Percentiles rank a stretch among this genome's conserved stretches.
phyloP scores from a whole-genome alignment of 2,113 vertebrate species.

The Lepus timidus region DNA sequence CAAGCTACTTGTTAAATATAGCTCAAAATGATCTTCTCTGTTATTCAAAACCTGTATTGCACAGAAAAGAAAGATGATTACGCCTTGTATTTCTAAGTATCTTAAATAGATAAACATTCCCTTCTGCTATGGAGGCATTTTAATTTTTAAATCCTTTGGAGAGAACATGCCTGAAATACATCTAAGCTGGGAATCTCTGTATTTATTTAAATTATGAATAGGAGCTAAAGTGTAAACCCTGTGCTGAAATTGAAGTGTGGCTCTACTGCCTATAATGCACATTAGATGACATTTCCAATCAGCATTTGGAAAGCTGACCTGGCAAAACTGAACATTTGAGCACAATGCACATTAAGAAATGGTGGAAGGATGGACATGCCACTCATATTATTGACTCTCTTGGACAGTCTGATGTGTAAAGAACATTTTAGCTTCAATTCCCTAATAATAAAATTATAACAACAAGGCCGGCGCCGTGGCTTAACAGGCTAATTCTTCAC shows the following conservation, averaged over 20 bases:
- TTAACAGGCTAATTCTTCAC: too few species aligned
- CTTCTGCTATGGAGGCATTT: constrained; percentile 83
- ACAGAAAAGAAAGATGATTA: constrained; percentile 86
- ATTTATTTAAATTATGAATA: constrained; percentile 85
- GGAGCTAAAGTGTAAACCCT: constrained; percentile 72
- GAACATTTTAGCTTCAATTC: constrained; percentile 45
- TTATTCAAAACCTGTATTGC: constrained; percentile 87
- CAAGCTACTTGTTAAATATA: constrained; percentile 93
- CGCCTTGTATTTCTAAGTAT: constrained; percentile 84
- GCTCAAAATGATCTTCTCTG: constrained; percentile 87
- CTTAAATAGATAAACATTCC: constrained; percentile 88
- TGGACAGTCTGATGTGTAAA: constrained; percentile 47
- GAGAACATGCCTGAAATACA: constrained; percentile 80
- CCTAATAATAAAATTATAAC: background rate
- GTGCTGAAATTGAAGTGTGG: constrained; percentile 76
- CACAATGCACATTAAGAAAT: constrained; percentile 56
- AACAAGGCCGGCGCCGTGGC: background rate
- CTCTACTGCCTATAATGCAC: constrained; percentile 64
- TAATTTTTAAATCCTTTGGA: constrained; percentile 87
- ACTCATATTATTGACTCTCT: constrained; percentile 61
- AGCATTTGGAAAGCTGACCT: constrained; percentile 76
- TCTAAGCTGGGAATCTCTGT: constrained; percentile 75
- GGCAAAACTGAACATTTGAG: constrained; percentile 72
- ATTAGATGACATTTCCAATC: constrained; percentile 81
- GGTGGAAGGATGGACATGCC: constrained; percentile 30